These are phyloP conservation scores for Tetranychus truncatus DNA, from an alignment of 2,888 invertebrate species.

Conservation along the genomic window DNA sequence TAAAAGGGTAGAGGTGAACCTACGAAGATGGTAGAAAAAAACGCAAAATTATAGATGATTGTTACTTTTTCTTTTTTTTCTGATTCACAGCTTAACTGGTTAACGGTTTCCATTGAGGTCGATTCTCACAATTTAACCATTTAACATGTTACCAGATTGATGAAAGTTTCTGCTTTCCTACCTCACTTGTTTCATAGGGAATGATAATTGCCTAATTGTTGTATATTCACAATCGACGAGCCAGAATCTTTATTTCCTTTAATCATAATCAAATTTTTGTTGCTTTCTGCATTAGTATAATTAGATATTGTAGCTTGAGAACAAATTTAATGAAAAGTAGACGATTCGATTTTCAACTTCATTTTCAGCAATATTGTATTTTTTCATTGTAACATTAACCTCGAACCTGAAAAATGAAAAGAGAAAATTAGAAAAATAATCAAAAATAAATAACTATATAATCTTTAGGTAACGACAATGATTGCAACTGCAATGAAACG, in stretches of 20 bases:
- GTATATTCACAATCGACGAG: neutral
- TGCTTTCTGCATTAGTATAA: neutral
- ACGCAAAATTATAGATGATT: neutral
- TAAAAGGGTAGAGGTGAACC: neutral
- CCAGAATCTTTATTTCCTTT: neutral
- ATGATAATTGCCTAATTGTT: neutral
- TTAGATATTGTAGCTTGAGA: neutral
- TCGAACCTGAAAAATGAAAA: too few relatives aligned
- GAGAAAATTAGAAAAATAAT: too few relatives aligned
- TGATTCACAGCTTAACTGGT: neutral
- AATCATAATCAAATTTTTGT: neutral
- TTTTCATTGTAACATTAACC: too few relatives aligned
- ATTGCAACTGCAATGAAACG: too few relatives aligned
- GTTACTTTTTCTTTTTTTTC: neutral
- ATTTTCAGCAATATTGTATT: neutral
- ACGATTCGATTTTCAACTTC: neutral
- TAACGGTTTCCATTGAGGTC: neutral
- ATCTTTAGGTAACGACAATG: too few relatives aligned
- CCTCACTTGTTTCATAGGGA: neutral
- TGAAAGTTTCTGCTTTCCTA: neutral
- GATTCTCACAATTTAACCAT: neutral
- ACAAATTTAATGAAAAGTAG: neutral
- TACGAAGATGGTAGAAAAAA: neutral
- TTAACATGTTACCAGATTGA: neutral
- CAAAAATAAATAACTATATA: too few relatives aligned